Percentiles rank a stretch among this genome's conserved stretches.
These are phyloP conservation scores for Scomber colias DNA, from an alignment of 2,113 vertebrate species.

Conservation along the genomic window DNA sequence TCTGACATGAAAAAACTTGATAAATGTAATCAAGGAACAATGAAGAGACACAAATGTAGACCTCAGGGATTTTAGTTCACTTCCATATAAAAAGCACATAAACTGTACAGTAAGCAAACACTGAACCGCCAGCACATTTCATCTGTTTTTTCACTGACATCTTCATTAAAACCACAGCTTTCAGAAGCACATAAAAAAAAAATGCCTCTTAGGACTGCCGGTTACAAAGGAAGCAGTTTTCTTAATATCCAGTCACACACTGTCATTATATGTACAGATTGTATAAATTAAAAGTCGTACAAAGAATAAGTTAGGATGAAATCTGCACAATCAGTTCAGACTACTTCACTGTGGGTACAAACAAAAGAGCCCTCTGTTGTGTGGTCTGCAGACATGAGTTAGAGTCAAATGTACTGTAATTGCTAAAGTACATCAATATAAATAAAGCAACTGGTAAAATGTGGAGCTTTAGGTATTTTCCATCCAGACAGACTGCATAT, in stretches of 20 bases:
- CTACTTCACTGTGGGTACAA: neutral
- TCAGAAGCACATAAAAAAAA: conserved; percentile 3
- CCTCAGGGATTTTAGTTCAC: conserved; percentile 55
- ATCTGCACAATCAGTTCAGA: conserved; percentile 39
- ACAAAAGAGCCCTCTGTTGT: conserved; percentile 20
- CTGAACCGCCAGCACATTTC: conserved; percentile 40
- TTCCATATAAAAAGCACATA: conserved; percentile 67
- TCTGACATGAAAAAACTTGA: too few species aligned
- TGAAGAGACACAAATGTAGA: conserved; percentile 7
- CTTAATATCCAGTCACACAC: conserved; percentile 24
- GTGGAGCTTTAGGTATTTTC: conserved; percentile 24
- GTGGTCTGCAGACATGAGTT: conserved; percentile 13
- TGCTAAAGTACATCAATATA: conserved; percentile 28
- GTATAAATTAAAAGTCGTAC: conserved; percentile 69
- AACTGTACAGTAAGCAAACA: conserved; percentile 66
- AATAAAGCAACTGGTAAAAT: conserved; percentile 37
- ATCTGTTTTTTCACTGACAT: conserved; percentile 31
- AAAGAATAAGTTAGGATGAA: conserved; percentile 66
- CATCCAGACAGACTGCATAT: conserved; percentile 35
- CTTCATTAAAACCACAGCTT: conserved; percentile 20
- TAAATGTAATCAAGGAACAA: conserved; percentile 5
- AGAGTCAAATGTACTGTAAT: conserved; percentile 6
- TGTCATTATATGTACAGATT: conserved; percentile 37
- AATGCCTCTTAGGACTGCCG: conserved; percentile 2
- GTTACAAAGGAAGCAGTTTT: conserved; percentile 17